phyloP scores from a whole-genome alignment of 2,888 invertebrate genomes.

The Sthenelais limicola region DNA sequence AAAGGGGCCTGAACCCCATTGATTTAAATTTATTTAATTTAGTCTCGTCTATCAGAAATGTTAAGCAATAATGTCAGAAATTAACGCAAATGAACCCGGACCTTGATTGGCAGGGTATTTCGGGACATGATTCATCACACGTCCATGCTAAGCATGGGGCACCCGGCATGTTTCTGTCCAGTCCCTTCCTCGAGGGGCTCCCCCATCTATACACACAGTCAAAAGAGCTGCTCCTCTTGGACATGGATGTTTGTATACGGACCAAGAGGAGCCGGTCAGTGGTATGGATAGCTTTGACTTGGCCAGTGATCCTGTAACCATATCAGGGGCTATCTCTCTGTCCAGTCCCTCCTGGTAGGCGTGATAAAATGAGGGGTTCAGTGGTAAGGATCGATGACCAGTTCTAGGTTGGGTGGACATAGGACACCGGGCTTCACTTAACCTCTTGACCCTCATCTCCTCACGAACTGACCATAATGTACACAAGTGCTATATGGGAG shows the following conservation, averaged over 20 bases:
- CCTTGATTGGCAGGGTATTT: no score
- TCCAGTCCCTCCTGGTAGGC: no score
- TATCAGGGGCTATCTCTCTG: no score
- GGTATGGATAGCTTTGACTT: conserved; percentile 16
- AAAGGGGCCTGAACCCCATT: no score
- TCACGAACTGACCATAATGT: neutral
- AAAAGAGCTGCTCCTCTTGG: neutral
- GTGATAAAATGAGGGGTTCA: no score
- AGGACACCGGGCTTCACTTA: conserved; percentile 28
- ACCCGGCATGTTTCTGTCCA: neutral
- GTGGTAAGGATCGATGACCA: neutral
- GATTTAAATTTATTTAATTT: no score
- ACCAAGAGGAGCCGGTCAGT: conserved; percentile 17
- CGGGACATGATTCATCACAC: no score
- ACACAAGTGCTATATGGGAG: neutral
- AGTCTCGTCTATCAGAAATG: no score
- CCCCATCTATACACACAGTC: neutral
- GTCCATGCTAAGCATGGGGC: no score
- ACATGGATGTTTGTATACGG: neutral
- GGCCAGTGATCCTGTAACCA: neutral
- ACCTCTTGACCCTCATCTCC: neutral
- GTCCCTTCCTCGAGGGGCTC: neutral
- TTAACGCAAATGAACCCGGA: no score
- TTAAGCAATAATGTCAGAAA: no score
- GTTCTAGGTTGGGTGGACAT: neutral